Percentiles rank a stretch among this genome's conserved stretches.
Evolutionary conservation across 2,113 vertebrate species (phyloP).

Genomic region (Clinocottus analis): DNA sequence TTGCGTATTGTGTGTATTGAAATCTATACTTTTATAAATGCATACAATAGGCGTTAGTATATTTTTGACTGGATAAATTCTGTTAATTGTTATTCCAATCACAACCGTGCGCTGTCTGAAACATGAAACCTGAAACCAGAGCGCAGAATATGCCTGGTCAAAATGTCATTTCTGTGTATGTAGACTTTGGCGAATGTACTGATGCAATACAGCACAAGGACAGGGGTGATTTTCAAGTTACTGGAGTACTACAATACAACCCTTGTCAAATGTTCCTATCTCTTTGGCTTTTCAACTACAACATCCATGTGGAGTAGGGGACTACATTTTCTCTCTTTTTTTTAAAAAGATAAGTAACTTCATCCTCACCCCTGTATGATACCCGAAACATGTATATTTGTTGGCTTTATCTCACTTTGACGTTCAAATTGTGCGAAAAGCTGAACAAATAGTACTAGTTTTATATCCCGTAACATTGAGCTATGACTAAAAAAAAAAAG

Average conservation of each 20-base stretch:
- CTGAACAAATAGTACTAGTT: slow-evolving; percentile 44
- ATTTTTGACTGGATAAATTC: slow-evolving; percentile 53
- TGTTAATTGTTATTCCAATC: slow-evolving; percentile 25
- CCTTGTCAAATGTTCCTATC: slow-evolving; percentile 22
- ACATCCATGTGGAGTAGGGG: slow-evolving; percentile 22
- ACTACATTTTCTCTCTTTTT: background rate
- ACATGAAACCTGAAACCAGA: slow-evolving; percentile 39
- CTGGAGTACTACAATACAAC: slow-evolving; percentile 1
- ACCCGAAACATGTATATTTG: slow-evolving; percentile 47
- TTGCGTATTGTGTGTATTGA: slow-evolving; percentile 73
- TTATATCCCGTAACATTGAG: slow-evolving; percentile 50
- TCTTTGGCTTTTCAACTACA: slow-evolving; percentile 18
- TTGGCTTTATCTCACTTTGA: slow-evolving; percentile 47
- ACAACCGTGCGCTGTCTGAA: slow-evolving; percentile 29
- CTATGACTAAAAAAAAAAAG: slow-evolving; percentile 30
- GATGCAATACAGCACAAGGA: slow-evolving; percentile 74
- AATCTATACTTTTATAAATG: slow-evolving; percentile 64
- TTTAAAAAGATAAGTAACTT: slow-evolving; percentile 39
- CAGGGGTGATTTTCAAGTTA: slow-evolving; percentile 57
- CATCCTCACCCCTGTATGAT: slow-evolving; percentile 53
- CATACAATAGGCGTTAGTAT: slow-evolving; percentile 71
- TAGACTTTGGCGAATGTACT: slow-evolving; percentile 77
- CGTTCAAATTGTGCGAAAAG: slow-evolving; percentile 46
- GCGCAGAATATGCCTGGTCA: slow-evolving; percentile 52
- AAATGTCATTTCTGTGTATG: slow-evolving; percentile 51